Evolutionary conservation across 2,888 invertebrate genomes (phyloP).

Genomic region (Andrena trimmerana): DNA sequence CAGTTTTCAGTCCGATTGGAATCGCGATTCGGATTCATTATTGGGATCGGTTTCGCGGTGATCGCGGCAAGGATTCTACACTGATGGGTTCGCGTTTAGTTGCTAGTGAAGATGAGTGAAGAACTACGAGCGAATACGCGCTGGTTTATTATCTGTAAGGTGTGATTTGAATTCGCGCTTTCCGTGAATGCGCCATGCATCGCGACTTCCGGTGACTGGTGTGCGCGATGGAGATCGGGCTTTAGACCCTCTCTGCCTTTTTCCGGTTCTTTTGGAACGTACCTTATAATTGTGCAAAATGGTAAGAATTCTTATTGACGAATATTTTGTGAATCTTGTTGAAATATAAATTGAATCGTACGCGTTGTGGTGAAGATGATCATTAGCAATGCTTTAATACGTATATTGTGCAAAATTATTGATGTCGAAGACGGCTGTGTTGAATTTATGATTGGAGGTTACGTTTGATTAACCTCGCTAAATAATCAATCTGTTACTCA

Average conservation of each 20-base stretch:
- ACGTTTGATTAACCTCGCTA: slow-evolving; percentile 15
- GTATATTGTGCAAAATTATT: slow-evolving; percentile 35
- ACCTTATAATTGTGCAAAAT: slow-evolving; percentile 39
- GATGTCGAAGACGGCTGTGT: neutral
- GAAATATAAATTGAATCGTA: slow-evolving; percentile 23
- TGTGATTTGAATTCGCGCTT: slow-evolving; percentile 35
- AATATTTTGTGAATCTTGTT: slow-evolving; percentile 42
- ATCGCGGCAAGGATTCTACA: neutral
- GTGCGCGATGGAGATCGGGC: slow-evolving; percentile 17
- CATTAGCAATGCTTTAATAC: neutral
- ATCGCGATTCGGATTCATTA: neutral
- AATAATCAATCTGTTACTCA: neutral
- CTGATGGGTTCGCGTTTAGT: neutral
- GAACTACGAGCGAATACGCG: neutral
- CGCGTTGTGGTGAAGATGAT: neutral
- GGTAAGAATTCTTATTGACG: slow-evolving; percentile 60
- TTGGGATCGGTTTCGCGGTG: neutral
- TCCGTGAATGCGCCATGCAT: neutral
- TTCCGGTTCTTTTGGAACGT: slow-evolving; percentile 60
- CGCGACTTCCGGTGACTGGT: slow-evolving; percentile 37
- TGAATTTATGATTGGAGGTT: slow-evolving; percentile 31
- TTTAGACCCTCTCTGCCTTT: slow-evolving; percentile 25
- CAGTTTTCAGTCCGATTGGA: neutral
- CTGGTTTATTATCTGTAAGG: neutral
- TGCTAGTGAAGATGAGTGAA: neutral